Percentiles rank a stretch among this genome's conserved stretches.
Conservation (phyloP, 2,113 vertebrate genomes). For the Choloepus hoffmanni region DNA sequence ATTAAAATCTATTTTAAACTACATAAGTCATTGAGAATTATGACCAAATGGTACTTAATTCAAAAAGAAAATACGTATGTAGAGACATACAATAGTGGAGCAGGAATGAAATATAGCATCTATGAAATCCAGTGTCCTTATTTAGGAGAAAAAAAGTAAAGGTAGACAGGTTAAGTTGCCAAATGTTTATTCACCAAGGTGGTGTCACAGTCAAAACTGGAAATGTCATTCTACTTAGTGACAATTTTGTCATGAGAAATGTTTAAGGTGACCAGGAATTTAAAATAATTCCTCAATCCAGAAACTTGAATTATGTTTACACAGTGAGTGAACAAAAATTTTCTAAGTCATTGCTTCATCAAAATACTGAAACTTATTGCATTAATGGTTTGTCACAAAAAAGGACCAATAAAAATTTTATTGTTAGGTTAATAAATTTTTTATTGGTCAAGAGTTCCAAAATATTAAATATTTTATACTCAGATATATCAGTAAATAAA, state of each 20-base stretch:
- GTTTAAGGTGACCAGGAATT: neutral
- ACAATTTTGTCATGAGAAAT: neutral
- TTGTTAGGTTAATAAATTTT: neutral
- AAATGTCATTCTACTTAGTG: neutral
- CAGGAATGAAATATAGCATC: neutral
- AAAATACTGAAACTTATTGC: neutral
- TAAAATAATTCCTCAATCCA: neutral
- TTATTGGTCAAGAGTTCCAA: neutral
- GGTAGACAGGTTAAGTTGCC: neutral
- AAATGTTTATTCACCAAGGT: neutral
- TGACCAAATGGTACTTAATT: neutral
- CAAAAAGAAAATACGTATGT: neutral
- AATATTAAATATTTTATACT: neutral
- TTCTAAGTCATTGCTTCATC: neutral
- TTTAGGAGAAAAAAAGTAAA: slow-evolving; percentile 11
- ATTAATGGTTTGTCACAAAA: neutral
- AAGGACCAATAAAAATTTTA: neutral
- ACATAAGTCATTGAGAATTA: slow-evolving; percentile 37
- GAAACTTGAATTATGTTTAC: neutral
- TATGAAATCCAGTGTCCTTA: neutral
- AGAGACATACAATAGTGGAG: neutral
- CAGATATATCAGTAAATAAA: neutral
- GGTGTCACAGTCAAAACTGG: neutral
- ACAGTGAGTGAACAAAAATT: neutral
- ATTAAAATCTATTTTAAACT: slow-evolving; percentile 60